Evolutionary conservation across 2,113 vertebrate species (phyloP).

Genomic region (Protobothrops flavoviridis): DNA sequence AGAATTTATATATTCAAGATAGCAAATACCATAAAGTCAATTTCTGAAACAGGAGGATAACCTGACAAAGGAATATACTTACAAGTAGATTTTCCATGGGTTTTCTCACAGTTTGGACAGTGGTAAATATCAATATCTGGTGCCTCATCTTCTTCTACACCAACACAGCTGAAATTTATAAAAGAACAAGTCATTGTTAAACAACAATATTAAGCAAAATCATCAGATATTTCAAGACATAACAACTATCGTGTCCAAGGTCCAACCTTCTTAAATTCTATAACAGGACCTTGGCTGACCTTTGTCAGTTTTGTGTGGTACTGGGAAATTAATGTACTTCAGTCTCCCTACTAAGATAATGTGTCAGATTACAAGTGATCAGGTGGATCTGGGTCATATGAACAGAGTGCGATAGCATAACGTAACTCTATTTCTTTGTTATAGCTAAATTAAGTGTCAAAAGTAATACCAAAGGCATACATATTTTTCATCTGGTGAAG

Average conservation of each 20-base stretch:
- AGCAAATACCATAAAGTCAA: not conserved
- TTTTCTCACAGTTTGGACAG: constrained; percentile 97
- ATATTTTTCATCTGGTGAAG: fast-evolving
- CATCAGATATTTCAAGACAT: not conserved
- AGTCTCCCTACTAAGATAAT: not conserved
- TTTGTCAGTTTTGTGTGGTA: not conserved
- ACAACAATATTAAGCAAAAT: not conserved
- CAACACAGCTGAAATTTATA: constrained; percentile 85
- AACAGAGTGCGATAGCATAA: not conserved
- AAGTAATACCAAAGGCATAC: fast-evolving
- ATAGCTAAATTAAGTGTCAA: not conserved
- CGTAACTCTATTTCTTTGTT: fast-evolving
- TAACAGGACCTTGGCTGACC: not conserved
- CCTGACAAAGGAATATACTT: constrained; percentile 62
- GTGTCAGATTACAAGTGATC: not conserved
- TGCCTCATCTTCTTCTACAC: constrained; percentile 95
- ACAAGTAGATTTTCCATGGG: constrained; percentile 94
- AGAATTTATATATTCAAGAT: not conserved
- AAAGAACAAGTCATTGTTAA: constrained; percentile 24
- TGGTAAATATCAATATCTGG: constrained; percentile 98
- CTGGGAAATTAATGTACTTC: not conserved
- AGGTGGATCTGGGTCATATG: not conserved
- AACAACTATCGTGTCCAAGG: not conserved
- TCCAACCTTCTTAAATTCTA: not conserved
- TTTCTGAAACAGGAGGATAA: not conserved